Base-by-base conservation (phyloP, 2,797 vertebrate genomes). In the Peromyscus eremicus region DNA sequence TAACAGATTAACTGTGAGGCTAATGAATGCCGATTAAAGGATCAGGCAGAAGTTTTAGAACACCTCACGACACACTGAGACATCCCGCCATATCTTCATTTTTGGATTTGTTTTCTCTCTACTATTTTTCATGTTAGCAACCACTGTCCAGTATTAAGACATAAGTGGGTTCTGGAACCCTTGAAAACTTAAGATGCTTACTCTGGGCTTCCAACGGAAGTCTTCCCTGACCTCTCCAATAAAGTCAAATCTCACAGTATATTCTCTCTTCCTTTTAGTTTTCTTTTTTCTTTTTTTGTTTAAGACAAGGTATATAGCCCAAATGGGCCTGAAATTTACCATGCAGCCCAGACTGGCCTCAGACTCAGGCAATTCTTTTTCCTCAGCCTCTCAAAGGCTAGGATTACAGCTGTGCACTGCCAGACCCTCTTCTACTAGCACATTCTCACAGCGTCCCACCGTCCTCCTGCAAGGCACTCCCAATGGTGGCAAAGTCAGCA, bases 81-180 rank as follows among this genome's bases (percentile, higher is more conserved):
- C 29, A 32, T 32, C 64, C 29, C 12, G 8, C 57, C 66, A 62
- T 62, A 27, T 62, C 23, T 62, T n/a, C 52, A 64, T 3, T 60
- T 60, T 90, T 96, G 76, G 83, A 91, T 93, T 89, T 94, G 84
- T 92, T 96, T 96, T 86, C 57, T 93, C 88, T 88, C 92, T 88
- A 92, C 37, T 23, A n/a, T 80, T 83, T 94, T 77, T 73, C 77
- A 76, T 88, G 71, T 66, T 66, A 76, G 68, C 84, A 92, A 91
- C 55, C n/a, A 71, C 25, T 79, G n/a, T 94, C 66, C 84, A 96
- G 73, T 68, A 81, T 90, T 89, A 82, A 66, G 84, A 89, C n/a
- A 90, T n/a, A 77, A 66, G 29, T 64, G 57, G 70, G 25, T 71
- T 94, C 17, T 79, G 25, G 76, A 84, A 19, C 6, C 13, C 6